These are phyloP conservation scores for Cyclura pinguis DNA, from an alignment of 2,797 vertebrate genomes.

Conservation along the genomic window DNA sequence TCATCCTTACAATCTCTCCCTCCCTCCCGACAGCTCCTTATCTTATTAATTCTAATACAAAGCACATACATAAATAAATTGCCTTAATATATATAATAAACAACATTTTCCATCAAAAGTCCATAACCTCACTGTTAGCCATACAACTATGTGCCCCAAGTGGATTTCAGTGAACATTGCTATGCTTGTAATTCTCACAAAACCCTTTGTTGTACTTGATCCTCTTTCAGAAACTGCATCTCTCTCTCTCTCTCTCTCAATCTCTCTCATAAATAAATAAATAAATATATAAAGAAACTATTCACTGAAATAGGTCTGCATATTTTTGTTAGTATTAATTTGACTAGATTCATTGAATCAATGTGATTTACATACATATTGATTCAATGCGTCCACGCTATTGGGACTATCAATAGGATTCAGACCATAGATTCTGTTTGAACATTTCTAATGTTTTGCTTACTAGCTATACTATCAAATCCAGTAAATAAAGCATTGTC, in stretches of 20 bases:
- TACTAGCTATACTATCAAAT: conserved; percentile 9
- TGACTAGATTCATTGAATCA: too few species aligned
- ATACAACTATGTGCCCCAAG: not conserved
- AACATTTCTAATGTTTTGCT: not conserved
- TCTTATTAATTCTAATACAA: too few species aligned
- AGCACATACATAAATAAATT: too few species aligned
- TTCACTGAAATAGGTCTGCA: not conserved
- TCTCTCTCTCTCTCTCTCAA: not conserved
- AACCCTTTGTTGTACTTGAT: not conserved
- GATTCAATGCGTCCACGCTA: too few species aligned
- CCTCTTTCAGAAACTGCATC: not conserved
- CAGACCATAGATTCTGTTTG: not conserved
- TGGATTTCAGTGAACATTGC: not conserved
- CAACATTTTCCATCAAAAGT: too few species aligned
- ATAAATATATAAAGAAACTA: not conserved
- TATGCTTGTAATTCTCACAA: not conserved
- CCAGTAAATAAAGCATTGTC: not conserved
- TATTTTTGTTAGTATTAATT: too few species aligned
- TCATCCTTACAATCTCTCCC: too few species aligned
- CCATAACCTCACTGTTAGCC: not conserved
- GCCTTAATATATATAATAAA: too few species aligned
- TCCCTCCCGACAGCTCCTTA: too few species aligned
- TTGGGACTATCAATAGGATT: too few species aligned
- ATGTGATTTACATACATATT: too few species aligned
- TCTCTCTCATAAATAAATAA: too few species aligned